Evolutionary conservation across 2,888 invertebrate species (phyloP).

Genomic region (Balanococcus diminutus): DNA sequence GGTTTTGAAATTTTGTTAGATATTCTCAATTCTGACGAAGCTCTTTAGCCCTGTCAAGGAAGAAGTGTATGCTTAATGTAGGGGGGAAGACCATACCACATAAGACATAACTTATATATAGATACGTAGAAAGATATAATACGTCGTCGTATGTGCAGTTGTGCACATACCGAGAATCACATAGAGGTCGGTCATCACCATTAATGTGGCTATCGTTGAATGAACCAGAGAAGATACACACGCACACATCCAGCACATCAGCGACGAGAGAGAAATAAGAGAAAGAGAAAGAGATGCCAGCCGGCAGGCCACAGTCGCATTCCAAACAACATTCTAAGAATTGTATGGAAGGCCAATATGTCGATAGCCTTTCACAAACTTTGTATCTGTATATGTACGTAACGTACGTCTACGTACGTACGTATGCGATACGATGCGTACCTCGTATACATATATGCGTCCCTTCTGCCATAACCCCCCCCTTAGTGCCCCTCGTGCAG

Average conservation of each 20-base stretch:
- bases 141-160: no score
- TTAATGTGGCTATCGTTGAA: constrained; percentile 46
- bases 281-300: constrained; percentile 7
- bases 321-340: constrained; percentile 52
- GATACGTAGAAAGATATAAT: no score
- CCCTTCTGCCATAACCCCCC: neutral
- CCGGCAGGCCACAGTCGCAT: constrained; percentile 50
- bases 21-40: no score
- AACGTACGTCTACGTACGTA: neutral
- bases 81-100: no score
- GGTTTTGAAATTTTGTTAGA: no score
- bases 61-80: no score
- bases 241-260: no score
- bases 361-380: constrained; percentile 49
- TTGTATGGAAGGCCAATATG: constrained; percentile 51
- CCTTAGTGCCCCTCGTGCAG: neutral
- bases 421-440: neutral
- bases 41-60: no score
- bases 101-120: no score
- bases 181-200: constrained; percentile 43
- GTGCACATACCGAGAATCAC: neutral
- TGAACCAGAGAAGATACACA: constrained; percentile 21
- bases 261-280: neutral
- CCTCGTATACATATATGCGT: neutral
- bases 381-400: neutral